Conservation (phyloP, 2,797 vertebrate species). For the Helicolenus hilgendorfi region DNA sequence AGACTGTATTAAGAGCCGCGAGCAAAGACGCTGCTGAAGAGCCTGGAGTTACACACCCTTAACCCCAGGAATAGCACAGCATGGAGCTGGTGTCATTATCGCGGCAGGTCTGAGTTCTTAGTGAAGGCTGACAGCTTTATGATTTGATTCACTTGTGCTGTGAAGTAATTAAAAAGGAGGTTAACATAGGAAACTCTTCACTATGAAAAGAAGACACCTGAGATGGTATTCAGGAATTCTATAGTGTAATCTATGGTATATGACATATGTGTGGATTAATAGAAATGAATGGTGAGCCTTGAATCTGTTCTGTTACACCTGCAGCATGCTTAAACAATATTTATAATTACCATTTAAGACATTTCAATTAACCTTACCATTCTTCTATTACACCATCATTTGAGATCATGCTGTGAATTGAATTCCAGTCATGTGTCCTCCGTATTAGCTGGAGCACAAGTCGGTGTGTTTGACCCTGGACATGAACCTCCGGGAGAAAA, state of each 20-base stretch:
- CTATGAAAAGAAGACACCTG: conserved; percentile 40
- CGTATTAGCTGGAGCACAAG: conserved; percentile 19
- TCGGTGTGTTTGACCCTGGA: conserved; percentile 68
- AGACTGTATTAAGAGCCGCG: conserved; percentile 67
- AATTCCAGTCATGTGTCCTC: conserved; percentile 24
- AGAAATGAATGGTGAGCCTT: not conserved
- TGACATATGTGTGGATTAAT: conserved; percentile 3
- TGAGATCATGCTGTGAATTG: conserved; percentile 16
- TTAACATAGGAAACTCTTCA: conserved; percentile 23
- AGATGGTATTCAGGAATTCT: conserved; percentile 31
- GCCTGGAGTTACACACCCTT: conserved; percentile 77
- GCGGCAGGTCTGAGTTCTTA: conserved; percentile 73
- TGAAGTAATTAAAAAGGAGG: conserved; percentile 74
- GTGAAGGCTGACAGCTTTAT: conserved; percentile 78
- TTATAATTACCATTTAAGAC: conserved; percentile 42
- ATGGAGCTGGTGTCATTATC: conserved; percentile 80
- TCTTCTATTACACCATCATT: conserved; percentile 1
- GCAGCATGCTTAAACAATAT: conserved; percentile 19
- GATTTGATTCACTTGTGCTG: conserved; percentile 79
- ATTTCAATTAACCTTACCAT: conserved; percentile 22
- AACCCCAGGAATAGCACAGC: conserved; percentile 82
- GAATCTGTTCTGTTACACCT: not conserved
- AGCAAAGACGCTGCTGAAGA: conserved; percentile 71
- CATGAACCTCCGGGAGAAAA: conserved; percentile 47
- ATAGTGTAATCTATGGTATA: not conserved